A percentile compares a stretch with the other conserved stretches of the same genome.
Evolutionary conservation across 2,888 invertebrate species (phyloP).

Genomic region (Drosophila imparisetae): DNA sequence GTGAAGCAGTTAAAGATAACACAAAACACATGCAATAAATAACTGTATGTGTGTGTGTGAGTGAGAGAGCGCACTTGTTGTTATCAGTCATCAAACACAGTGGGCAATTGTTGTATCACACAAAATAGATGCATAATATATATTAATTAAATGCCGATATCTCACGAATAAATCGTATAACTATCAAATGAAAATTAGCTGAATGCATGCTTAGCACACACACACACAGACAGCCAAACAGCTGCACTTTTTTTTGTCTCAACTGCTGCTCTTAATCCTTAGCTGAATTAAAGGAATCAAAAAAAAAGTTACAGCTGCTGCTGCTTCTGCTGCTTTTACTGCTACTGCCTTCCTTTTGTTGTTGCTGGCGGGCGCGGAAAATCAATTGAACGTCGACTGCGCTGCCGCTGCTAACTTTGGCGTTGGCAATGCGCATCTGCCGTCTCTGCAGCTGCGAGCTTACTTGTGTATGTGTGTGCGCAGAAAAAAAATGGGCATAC

Average conservation of each 20-base stretch:
- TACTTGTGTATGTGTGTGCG: conserved; percentile 60
- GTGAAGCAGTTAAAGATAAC: conserved; percentile 45
- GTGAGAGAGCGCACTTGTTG: conserved; percentile 51
- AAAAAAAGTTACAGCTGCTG: conserved; percentile 20
- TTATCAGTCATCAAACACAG: conserved; percentile 44
- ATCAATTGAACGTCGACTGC: conserved; percentile 73
- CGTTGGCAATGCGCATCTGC: conserved; percentile 61
- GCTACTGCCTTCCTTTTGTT: conserved; percentile 24
- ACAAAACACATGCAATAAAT: not conserved
- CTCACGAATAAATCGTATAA: conserved; percentile 32
- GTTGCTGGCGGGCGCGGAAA: conserved; percentile 60
- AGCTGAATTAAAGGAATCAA: conserved; percentile 44
- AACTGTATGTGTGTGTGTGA: not conserved
- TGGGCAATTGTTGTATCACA: conserved; percentile 18
- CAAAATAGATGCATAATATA: conserved; percentile 2
- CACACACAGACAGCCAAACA: conserved; percentile 14
- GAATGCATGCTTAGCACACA: conserved; percentile 12
- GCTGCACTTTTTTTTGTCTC: conserved; percentile 30
- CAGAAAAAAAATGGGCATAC: conserved; percentile 56
- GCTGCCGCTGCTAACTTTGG: conserved; percentile 40
- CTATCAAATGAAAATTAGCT: conserved; percentile 1
- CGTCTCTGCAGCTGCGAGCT: conserved; percentile 49
- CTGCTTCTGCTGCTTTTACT: not conserved
- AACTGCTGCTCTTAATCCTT: conserved; percentile 49
- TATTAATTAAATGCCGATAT: conserved; percentile 26